Conservation (phyloP, 2,797 vertebrate genomes). For the Myotis pilosus region DNA sequence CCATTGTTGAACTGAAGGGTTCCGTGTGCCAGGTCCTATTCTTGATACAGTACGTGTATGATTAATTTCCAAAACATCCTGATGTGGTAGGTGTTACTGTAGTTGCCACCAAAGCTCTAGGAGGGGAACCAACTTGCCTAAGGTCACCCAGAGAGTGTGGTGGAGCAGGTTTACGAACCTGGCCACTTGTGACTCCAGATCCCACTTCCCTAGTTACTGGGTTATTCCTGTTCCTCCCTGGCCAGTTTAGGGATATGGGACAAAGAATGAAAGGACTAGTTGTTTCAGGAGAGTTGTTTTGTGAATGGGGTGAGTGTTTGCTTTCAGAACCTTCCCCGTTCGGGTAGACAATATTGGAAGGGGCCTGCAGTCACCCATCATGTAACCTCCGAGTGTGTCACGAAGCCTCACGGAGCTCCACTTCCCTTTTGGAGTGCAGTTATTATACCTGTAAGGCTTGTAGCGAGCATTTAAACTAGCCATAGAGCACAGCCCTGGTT, state of each 20-base stretch:
- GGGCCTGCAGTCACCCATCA: no score
- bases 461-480: background rate
- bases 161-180: background rate
- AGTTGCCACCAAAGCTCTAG: background rate
- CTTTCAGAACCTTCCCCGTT: background rate
- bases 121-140: background rate
- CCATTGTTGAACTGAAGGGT: background rate
- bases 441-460: background rate
- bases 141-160: background rate
- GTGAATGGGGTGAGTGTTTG: conserved; percentile 17
- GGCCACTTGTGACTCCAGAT: background rate
- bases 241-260: background rate
- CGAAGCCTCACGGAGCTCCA: background rate
- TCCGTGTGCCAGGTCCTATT: background rate
- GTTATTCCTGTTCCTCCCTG: background rate
- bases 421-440: background rate
- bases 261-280: conserved; percentile 23
- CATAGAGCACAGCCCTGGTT: background rate
- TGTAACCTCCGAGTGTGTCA: background rate
- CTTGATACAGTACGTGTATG: background rate
- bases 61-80: background rate
- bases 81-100: background rate
- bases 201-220: background rate
- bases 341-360: background rate
- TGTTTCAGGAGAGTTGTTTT: conserved; percentile 14